Base-by-base conservation (phyloP, 2,797 vertebrate genomes). In the Etheostoma nigrum region DNA sequence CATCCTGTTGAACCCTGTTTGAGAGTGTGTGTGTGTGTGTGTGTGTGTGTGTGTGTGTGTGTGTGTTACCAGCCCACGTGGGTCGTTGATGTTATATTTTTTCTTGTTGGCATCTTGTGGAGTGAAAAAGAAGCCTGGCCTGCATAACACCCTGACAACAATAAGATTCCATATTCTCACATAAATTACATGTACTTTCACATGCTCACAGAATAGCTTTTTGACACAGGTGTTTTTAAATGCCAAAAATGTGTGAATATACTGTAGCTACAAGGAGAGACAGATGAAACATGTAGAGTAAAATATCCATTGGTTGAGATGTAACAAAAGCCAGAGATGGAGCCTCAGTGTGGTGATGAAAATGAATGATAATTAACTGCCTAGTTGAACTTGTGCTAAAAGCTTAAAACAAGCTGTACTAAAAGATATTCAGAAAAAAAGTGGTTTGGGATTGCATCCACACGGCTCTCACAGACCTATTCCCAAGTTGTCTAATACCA, bases 41-140 rank as follows among this genome's bases (percentile, higher is more conserved):
- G 49, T 55, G 53, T 65, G 44, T 27, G 61, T n/a, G 9, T 51
- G 49, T 19, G 53, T 33, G 33, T 12, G 23, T 21, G 19, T 21
- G 36, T 68, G 19, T 23, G 19, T 36, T 64, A 48, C 21, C 64
- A 67, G 55, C 9, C 27, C 2, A 2, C 13, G 40, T 23, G 11
- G 53, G 21, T 65, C 27, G 0, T 5, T 44, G 66, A 25, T 71
- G 25, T 67, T 54, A 8, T 49, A 65, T 61, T 69, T 72, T 64
- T n/a, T 40, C 27, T 36, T 44, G 58, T 9, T 36, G 33, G 33
- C 14, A 23, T 72, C 0, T 42, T 60, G 54, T 60, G 59, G 51
- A 71, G 63, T 77, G 62, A 72, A 66, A 66, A 61, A 16, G 76
- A 84, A 62, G 45, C 18, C 6, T 15, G 15, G 12, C 16, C 36